phyloP scores from a whole-genome alignment of 2,113 vertebrate genomes.

The Polypterus bichir region DNA sequence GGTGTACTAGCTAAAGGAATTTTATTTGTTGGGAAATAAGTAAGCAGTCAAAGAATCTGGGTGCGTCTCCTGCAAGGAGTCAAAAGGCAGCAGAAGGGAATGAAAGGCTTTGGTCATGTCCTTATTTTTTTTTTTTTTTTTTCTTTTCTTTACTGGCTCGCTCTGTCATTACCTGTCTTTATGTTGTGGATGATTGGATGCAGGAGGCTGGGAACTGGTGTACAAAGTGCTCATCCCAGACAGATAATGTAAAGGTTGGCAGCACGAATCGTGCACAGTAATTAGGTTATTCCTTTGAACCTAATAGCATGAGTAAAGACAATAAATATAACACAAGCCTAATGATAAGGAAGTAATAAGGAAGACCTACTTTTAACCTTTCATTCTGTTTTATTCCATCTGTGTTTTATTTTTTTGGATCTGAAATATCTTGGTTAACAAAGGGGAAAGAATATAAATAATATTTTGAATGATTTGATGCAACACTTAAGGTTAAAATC shows the following conservation, averaged over 20 bases:
- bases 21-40: neutral
- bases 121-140: neutral
- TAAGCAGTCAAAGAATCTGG: conserved; percentile 1
- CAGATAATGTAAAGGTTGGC: conserved; percentile 1
- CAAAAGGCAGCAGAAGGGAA: neutral
- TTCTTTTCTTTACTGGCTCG: too few species aligned
- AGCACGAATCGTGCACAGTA: conserved; percentile 1
- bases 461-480: too few species aligned
- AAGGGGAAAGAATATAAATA: neutral
- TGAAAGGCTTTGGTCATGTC: neutral
- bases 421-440: neutral
- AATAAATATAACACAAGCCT: neutral
- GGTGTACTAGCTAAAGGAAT: too few species aligned
- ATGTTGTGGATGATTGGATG: neutral
- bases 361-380: neutral
- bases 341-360: too few species aligned
- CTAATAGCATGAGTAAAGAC: neutral
- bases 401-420: neutral
- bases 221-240: conserved; percentile 4
- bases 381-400: neutral
- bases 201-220: neutral
- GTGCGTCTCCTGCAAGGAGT: neutral
- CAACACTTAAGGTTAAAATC: too few species aligned
- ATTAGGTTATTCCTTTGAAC: conserved; percentile 8
- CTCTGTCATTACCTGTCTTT: conserved; percentile 11